A percentile compares a stretch with the other conserved stretches of the same genome.
Evolutionary conservation across 2,113 vertebrate genomes (phyloP).

Genomic region (Arvicanthis niloticus): DNA sequence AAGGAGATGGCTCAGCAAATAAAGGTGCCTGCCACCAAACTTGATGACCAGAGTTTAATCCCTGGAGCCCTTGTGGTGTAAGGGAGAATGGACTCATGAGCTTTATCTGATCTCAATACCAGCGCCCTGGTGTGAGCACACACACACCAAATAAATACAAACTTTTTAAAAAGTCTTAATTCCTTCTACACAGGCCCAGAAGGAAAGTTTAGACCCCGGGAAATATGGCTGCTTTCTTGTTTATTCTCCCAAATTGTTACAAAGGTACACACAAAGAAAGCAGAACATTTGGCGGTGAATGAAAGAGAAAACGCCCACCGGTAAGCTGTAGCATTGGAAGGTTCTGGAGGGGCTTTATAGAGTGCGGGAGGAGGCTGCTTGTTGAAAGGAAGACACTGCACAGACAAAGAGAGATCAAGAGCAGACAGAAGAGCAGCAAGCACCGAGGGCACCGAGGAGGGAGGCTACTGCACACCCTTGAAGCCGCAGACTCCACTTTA

Average conservation of each 20-base stretch:
- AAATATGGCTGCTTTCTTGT: conserved; percentile 33
- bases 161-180: neutral
- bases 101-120: neutral
- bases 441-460: neutral
- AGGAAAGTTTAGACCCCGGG: conserved; percentile 8
- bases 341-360: neutral
- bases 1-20: neutral
- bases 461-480: neutral
- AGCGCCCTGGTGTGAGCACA: neutral
- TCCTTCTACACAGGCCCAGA: neutral
- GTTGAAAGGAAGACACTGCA: neutral
- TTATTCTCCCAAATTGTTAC: conserved; percentile 51
- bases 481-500: neutral
- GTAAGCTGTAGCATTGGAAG: neutral
- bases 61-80: neutral
- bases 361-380: neutral
- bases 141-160: neutral
- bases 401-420: neutral
- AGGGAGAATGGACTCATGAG: neutral
- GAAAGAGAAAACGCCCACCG: conserved; percentile 24
- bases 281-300: conserved; percentile 38
- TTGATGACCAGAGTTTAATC: too few species aligned
- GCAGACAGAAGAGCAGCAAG: neutral
- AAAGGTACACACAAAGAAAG: conserved; percentile 42
- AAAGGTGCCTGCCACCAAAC: neutral